Conservation (phyloP, 2,113 vertebrate species). For the Neogobius melanostomus region DNA sequence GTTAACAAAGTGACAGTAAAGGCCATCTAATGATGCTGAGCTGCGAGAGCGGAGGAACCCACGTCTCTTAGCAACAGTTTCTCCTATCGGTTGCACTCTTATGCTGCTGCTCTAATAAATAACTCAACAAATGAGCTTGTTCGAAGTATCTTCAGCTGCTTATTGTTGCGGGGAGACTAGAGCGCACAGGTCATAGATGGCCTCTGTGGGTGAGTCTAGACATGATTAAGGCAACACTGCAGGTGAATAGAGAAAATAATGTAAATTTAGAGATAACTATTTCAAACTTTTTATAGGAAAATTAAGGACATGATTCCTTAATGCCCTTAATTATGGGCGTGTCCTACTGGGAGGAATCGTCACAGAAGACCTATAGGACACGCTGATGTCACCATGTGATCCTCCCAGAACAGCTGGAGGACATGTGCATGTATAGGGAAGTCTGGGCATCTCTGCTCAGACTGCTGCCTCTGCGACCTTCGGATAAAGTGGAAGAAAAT, state of each 20-base stretch:
- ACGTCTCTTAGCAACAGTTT: slow-evolving; percentile 74
- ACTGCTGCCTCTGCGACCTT: no score
- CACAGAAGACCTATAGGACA: no score
- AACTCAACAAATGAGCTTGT: neutral
- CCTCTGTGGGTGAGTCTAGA: neutral
- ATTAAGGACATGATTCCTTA: no score
- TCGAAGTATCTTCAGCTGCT: neutral
- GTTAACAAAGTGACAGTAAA: slow-evolving; percentile 60
- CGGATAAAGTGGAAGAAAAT: no score
- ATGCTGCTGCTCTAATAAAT: slow-evolving; percentile 37
- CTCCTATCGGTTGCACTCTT: slow-evolving; percentile 32
- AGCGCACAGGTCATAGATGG: neutral
- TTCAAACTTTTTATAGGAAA: no score
- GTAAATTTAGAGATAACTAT: no score
- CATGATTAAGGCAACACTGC: neutral
- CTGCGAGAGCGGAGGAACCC: slow-evolving; percentile 43
- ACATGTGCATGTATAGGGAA: no score
- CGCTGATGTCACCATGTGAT: no score
- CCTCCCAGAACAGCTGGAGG: no score
- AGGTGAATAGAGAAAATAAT: neutral
- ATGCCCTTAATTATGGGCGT: no score
- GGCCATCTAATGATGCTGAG: slow-evolving; percentile 67
- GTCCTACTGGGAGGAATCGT: no score
- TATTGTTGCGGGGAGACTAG: slow-evolving; percentile 6
- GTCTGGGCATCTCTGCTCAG: no score